Conservation (phyloP, 1,140 invertebrate species). For the Plodia interpunctella region DNA sequence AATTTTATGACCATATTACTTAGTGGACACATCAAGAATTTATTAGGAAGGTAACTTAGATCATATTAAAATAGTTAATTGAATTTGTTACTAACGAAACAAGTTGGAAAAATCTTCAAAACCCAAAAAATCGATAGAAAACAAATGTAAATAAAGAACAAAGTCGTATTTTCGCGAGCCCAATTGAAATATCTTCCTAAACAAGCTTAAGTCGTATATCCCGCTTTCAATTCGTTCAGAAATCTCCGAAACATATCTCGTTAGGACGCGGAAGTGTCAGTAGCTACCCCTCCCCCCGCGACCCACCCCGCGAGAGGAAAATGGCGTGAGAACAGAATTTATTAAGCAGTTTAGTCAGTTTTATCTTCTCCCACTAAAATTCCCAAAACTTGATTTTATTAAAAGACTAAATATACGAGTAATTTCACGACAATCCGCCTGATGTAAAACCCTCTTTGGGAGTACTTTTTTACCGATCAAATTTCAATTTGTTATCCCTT, state of each 20-base stretch:
- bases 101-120: not conserved
- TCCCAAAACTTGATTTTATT: no score
- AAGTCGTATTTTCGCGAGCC: not conserved
- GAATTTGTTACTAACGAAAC: not conserved
- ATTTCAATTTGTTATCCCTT: no score
- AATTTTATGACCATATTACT: no score
- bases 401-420: no score
- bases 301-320: not conserved
- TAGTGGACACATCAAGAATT: no score
- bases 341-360: no score
- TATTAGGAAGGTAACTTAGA: no score
- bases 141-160: slow-evolving; percentile 3
- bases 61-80: no score
- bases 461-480: no score
- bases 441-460: no score
- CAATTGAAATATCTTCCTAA: slow-evolving; percentile 5
- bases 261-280: slow-evolving; percentile 35
- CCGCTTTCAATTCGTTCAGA: slow-evolving; percentile 14
- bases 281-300: slow-evolving; percentile 16
- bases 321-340: not conserved
- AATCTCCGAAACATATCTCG: slow-evolving; percentile 30
- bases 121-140: not conserved
- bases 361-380: no score
- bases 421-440: no score
- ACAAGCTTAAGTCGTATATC: slow-evolving; percentile 3